These are phyloP conservation scores for Calliopum simillimum DNA, from an alignment of 2,888 invertebrate genomes.

Conservation along the genomic window DNA sequence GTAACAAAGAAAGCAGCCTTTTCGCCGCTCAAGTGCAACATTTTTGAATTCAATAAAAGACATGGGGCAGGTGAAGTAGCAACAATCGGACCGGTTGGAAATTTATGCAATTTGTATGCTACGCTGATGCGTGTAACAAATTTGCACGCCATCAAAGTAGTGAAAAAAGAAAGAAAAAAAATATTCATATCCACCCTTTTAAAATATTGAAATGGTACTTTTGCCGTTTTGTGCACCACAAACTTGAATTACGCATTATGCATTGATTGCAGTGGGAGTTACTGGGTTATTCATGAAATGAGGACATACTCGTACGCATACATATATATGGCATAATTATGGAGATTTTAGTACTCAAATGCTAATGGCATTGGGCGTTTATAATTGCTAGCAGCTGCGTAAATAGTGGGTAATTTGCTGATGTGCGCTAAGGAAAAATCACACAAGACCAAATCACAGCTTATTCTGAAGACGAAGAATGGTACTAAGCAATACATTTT, in stretches of 20 bases:
- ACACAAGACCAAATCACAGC: too few relatives aligned
- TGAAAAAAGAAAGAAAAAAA: too few relatives aligned
- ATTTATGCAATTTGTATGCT: constrained; percentile 6
- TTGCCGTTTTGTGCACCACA: background rate
- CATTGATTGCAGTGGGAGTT: constrained; percentile 3
- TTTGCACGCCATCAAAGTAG: constrained; percentile 21
- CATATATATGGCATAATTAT: too few relatives aligned
- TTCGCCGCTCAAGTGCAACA: background rate
- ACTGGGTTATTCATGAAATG: background rate
- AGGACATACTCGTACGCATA: too few relatives aligned
- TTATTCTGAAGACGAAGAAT: too few relatives aligned
- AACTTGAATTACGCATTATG: background rate
- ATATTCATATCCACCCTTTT: constrained; percentile 2
- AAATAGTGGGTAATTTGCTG: too few relatives aligned
- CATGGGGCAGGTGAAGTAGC: background rate
- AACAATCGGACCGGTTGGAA: background rate
- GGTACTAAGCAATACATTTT: too few relatives aligned
- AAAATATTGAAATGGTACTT: background rate
- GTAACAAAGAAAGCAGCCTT: background rate
- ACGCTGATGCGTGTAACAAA: constrained; percentile 13
- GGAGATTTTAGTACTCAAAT: background rate
- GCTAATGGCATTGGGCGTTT: background rate
- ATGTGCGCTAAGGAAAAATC: too few relatives aligned
- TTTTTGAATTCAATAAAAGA: background rate
- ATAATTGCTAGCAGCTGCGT: too few relatives aligned